Percentiles rank a stretch among this genome's conserved stretches.
Conservation (phyloP, 2,888 invertebrate species). For the Callosobruchus maculatus region DNA sequence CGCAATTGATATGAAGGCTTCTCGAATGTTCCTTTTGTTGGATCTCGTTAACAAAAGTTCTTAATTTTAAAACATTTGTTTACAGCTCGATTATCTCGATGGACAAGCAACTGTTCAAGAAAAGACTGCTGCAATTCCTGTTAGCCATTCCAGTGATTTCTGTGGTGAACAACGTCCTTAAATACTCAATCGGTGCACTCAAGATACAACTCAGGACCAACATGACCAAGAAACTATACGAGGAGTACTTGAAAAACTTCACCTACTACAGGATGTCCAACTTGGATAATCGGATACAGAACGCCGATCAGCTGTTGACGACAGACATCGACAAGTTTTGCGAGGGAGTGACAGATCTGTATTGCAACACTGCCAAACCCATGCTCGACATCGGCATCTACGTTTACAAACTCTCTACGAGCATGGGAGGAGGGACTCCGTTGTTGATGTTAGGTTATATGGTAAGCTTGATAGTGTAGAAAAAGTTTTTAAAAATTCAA, state of each 20-base stretch:
- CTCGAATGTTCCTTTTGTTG: too few species aligned
- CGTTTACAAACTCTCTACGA: conserved; percentile 84
- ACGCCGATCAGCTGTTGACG: conserved; percentile 93
- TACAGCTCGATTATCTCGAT: conserved; percentile 89
- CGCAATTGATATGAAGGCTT: too few species aligned
- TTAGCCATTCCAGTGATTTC: conserved; percentile 88
- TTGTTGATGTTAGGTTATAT: conserved; percentile 84
- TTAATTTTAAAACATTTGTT: conserved; percentile 22
- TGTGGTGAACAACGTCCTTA: conserved; percentile 87
- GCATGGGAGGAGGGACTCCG: conserved; percentile 85
- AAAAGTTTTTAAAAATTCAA: too few species aligned
- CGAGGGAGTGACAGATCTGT: conserved; percentile 90
- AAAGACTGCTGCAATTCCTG: conserved; percentile 72
- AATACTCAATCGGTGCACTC: conserved; percentile 91
- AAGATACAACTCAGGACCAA: conserved; percentile 88
- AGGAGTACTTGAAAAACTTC: conserved; percentile 91
- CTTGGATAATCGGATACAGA: conserved; percentile 90
- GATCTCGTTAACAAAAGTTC: too few species aligned
- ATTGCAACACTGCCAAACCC: conserved; percentile 96
- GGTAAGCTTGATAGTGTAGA: background rate
- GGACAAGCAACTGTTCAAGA: conserved; percentile 72
- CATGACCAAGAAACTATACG: conserved; percentile 81
- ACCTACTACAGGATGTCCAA: conserved; percentile 97
- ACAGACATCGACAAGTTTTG: conserved; percentile 98
- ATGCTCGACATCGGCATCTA: conserved; percentile 92